phyloP scores from a whole-genome alignment of 2,113 vertebrate species.

The Platichthys flesus region DNA sequence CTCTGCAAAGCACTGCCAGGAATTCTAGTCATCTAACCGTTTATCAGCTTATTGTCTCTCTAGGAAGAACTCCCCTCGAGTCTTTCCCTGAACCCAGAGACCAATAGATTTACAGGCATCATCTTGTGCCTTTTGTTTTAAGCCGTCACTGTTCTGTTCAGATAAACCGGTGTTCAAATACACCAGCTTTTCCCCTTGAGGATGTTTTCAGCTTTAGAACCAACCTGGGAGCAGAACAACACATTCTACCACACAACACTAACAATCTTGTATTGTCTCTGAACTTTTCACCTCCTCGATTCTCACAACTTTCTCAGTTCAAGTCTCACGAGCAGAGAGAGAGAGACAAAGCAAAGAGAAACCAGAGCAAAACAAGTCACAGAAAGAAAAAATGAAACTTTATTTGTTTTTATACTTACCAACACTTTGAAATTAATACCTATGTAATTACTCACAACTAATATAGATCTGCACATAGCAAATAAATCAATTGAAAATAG shows the following conservation, averaged over 20 bases:
- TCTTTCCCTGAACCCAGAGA: neutral
- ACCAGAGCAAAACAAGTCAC: conserved; percentile 38
- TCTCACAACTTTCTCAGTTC: too few relatives aligned
- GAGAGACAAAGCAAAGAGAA: neutral
- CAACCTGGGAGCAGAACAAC: conserved; percentile 1
- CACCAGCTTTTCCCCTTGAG: neutral
- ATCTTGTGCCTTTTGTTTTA: neutral
- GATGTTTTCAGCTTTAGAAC: neutral
- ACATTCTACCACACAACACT: neutral
- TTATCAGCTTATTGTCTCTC: conserved; percentile 13
- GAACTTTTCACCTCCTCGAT: neutral
- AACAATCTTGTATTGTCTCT: neutral
- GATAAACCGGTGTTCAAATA: neutral
- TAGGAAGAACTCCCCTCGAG: neutral
- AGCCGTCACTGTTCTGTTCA: neutral
- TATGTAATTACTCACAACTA: conserved; percentile 80
- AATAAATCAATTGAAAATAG: conserved; percentile 78
- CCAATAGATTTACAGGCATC: neutral
- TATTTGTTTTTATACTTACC: conserved; percentile 79
- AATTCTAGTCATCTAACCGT: neutral
- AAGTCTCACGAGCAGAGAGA: too few relatives aligned
- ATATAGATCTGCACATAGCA: conserved; percentile 82
- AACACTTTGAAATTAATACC: conserved; percentile 79
- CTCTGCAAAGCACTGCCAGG: conserved; percentile 14
- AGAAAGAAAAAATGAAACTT: conserved; percentile 79